Evolutionary conservation across 2,888 invertebrate species (phyloP), one percentile per base, ranked within the genome.

Genomic region (Tenthredo scrophulariae): DNA sequence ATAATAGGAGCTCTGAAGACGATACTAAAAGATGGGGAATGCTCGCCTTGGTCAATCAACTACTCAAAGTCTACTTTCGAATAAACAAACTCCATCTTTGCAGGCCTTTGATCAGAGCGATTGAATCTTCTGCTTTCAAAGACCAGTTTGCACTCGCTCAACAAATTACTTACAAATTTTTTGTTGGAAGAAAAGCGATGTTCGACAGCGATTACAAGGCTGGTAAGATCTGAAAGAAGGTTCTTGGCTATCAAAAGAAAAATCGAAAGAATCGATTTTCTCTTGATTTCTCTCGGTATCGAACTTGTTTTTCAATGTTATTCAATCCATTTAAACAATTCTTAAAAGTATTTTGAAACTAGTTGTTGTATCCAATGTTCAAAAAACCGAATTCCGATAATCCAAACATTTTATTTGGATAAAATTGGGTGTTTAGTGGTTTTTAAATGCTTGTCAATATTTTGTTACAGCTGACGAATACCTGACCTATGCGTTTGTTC

Each of bases 121-220:
- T 99, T 87, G 99, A 99, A 90, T 98, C 98, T 22, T 97, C 98
- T 22, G 96, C 97, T 0, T 96, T 97, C 87, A 98, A 98, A 93
- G 98, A 98, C 85, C 96, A 96, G 86, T 99, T 99, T 93, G 96
- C 97, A 0, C 93, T 99, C 86, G 97, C 98, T 13, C 99, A 99
- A 92, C 97, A 98, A 92, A 98, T 99, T 84, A 99, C 99, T 0
- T 99, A 99, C 93, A 97, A 97, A 91, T 99, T 99, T 93, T 99
- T 98, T 94, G 98, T 99, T 26, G 99, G 99, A 0, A 95, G 99
- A 46, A 99, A 99, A 93, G 98, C 98, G 2, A 99, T 99, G 98
- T 99, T 99, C 93, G 99, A 99, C 93, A 98, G 98, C 84, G 98
- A 99, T 92, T 98, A 98, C 91, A 97, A 97, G 93, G 95, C 96